Evolutionary conservation across 2,888 invertebrate species (phyloP).

Genomic region (Cetonia aurata): DNA sequence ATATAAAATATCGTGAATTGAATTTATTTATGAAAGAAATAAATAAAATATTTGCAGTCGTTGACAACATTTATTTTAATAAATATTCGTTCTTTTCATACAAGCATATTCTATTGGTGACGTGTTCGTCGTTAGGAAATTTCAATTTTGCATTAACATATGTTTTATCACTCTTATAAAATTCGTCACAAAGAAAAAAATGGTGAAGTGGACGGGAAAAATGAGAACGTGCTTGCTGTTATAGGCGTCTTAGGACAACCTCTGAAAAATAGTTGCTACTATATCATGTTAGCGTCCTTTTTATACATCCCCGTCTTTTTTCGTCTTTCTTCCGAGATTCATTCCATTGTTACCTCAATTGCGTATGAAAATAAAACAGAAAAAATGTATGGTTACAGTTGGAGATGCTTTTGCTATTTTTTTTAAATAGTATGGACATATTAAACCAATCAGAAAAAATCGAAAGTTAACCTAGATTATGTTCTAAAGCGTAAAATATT

Average conservation of each 20-base stretch:
- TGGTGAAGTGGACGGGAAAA: constrained; percentile 5
- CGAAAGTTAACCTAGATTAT: no score
- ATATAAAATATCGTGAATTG: no score
- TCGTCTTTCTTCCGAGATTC: constrained; percentile 10
- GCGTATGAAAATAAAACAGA: constrained; percentile 14
- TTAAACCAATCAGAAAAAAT: no score
- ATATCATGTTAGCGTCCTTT: constrained; percentile 25
- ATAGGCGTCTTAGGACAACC: not conserved
- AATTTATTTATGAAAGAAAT: no score
- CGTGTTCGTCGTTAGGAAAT: not conserved
- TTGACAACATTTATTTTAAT: no score
- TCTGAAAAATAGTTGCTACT: constrained; percentile 16
- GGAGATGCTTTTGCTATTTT: no score
- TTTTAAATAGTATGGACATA: no score
- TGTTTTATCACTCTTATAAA: constrained; percentile 12
- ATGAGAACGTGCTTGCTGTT: constrained; percentile 12
- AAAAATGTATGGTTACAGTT: not conserved
- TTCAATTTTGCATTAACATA: not conserved
- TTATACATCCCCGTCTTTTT: constrained; percentile 17
- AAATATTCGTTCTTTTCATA: no score
- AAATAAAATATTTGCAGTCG: no score
- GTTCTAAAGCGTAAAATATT: no score
- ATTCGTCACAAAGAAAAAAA: not conserved
- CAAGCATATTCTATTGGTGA: no score
- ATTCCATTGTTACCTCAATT: constrained; percentile 13